Conservation (phyloP, 2,113 vertebrate genomes). For the Mobula birostris region DNA sequence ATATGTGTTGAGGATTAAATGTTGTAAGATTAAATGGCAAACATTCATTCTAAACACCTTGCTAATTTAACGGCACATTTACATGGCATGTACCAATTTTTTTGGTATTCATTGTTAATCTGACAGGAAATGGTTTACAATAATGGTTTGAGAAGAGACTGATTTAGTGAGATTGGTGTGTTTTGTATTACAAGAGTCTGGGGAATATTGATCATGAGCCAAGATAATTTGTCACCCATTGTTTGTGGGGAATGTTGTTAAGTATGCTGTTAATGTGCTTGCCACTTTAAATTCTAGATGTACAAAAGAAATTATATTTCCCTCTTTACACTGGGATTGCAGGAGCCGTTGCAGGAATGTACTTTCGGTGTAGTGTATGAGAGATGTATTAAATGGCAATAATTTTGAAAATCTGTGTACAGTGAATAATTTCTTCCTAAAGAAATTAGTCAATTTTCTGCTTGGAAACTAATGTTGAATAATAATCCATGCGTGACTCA, state of each 20-base stretch:
- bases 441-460: too few species aligned
- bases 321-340: background rate
- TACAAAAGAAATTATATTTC: background rate
- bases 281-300: background rate
- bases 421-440: background rate
- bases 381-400: background rate
- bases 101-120: slow-evolving; percentile 8
- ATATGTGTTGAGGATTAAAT: background rate
- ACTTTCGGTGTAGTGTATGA: background rate
- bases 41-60: background rate
- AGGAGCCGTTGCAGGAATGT: background rate
- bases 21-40: background rate
- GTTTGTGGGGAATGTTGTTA: background rate
- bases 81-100: background rate
- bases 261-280: background rate
- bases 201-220: background rate
- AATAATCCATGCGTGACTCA: too few species aligned
- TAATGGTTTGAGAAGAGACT: background rate
- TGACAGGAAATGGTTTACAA: slow-evolving; percentile 29
- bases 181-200: background rate
- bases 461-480: too few species aligned
- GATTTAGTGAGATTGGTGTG: background rate
- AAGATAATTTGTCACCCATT: slow-evolving; percentile 15
- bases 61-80: background rate
- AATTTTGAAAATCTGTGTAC: background rate